Base-by-base conservation (phyloP, 2,888 invertebrate genomes). In the Pollenia angustigena region DNA sequence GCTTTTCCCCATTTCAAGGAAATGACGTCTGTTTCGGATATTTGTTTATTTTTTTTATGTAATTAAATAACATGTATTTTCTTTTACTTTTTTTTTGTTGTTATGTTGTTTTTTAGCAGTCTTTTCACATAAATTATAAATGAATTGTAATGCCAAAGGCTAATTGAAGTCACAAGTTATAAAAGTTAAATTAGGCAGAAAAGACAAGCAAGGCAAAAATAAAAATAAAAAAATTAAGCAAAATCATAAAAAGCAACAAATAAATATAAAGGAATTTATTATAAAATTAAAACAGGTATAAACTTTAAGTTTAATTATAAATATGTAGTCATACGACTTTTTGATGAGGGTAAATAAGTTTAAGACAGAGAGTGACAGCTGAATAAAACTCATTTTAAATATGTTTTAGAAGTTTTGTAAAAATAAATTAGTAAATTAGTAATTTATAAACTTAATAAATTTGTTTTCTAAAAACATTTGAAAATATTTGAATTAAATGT, bases 21-120 rank as follows among this genome's bases (percentile, higher is more conserved):
- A 79, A 81, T 79, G 66, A 60, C 81, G 86, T 86, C 84, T 86
- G 85, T 82, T 80, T 52, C 16, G 75, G 78, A 86, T 81, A 79
- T 76, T 71, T 58, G 42, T 48, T 54, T 72, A 14, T 4, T 52
- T 50, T 12, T 71, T 78, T 68, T 32, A 58, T 64, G 42, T 75
- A 85, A 81, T 85, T 87, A 68, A 80, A 79, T 79, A 81, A 79
- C n/a, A 46, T 68, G 50, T 54, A 81, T 64, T 44, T 46, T 40
- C 75, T 83, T 80, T 54, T 11, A 86, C n/a, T 14, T 68, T 40
- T 56, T 16, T 23, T 58, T 68, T 46, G 18, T 23, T 23, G 23
- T 23, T 83, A 48, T 16, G 32, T 46, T 12, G 58, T 50, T 23
- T 64, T 48, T 40, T 44, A 6, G 48, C 18, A 54, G 10, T 54